Base-by-base conservation (phyloP, 2,888 invertebrate species). In the Amphipyra tragopoginis region DNA sequence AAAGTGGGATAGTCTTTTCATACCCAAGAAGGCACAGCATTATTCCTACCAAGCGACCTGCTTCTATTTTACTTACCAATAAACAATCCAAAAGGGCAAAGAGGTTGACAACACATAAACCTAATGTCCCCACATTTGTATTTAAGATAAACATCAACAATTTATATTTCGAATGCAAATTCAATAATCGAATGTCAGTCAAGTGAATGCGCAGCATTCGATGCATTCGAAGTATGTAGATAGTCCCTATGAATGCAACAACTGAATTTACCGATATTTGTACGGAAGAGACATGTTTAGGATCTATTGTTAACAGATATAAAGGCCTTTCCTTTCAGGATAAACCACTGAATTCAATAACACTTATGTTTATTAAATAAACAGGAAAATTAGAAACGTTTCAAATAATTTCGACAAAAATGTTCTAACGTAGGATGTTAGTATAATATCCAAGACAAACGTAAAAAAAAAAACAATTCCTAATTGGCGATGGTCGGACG, bases 141-240 rank as follows among this genome's bases (percentile, higher is more conserved):
- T 69, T 40, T 50, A 69, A 70, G 70, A 71, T 71, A 74, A 71
- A 74, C 52, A 74, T 74, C 57, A 57, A 63, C 75, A 63, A 72
- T 73, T 71, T 53, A 72, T 75, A 62, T 59, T 62, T 66, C 53
- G 72, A 55, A 66, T 75, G 72, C 59, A 61, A 66, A 75, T 75
- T 59, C 72, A 66, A 73, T 72, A 72, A 75, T 63, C 71, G 75
- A 70, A 75, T 75, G 72, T 75, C 72, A 72, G 57, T 75, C 71
- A 71, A 52, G 51, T 52, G 71, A 71, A 71, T 71, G 69, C 54
- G 74, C 56, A 49, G 47, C 47, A 49, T 36, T 34, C 74, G 47
- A 68, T 71, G 54, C 29, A 71, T 71, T 74, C 48, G 53, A 47
- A 44, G 63, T 45, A 68, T 73, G 69, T 47, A 73, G 69, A 74